A percentile compares a stretch with the other conserved stretches of the same genome.
These are phyloP conservation scores for Leptinotarsa undecemlineata DNA, from an alignment of 1,140 invertebrate genomes.

Conservation along the genomic window DNA sequence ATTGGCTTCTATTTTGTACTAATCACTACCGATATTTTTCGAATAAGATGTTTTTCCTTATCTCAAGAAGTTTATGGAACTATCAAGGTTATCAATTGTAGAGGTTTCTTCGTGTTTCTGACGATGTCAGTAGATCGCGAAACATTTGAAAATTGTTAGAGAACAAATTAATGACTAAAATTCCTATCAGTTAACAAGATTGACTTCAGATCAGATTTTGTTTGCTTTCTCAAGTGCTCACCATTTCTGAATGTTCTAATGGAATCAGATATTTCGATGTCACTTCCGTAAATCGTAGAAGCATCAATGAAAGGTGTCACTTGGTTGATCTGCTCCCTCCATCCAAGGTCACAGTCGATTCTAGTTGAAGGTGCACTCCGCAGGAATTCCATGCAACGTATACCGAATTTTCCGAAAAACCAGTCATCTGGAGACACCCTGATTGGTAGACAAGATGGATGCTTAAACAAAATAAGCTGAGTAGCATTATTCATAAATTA, in stretches of 20 bases:
- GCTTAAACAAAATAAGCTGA: conserved; percentile 55
- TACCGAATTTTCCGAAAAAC: conserved; percentile 69
- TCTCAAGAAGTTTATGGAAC: too few relatives aligned
- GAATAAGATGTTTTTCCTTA: too few relatives aligned
- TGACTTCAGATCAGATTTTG: too few relatives aligned
- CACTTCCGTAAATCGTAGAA: conserved; percentile 90
- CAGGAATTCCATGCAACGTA: conserved; percentile 77
- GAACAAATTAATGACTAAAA: too few relatives aligned
- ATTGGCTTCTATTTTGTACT: too few relatives aligned
- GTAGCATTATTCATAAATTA: too few relatives aligned
- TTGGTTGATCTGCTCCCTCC: conserved; percentile 76
- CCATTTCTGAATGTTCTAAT: conserved; percentile 74
- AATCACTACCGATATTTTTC: too few relatives aligned
- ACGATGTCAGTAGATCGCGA: too few relatives aligned
- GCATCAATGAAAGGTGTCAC: conserved; percentile 90
- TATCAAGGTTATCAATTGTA: too few relatives aligned
- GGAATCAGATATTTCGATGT: conserved; percentile 73
- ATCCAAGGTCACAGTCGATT: conserved; percentile 71
- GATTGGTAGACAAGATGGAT: conserved; percentile 84
- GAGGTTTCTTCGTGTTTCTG: too few relatives aligned
- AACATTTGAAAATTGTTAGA: too few relatives aligned
- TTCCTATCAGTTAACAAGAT: too few relatives aligned
- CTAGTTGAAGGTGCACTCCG: conserved; percentile 72
- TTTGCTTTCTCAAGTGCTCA: conserved; percentile 32
- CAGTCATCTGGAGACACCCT: conserved; percentile 70